A percentile compares a stretch with the other conserved stretches of the same genome.
Conservation (phyloP, 2,113 vertebrate species). For the Amblyopsis rosae region DNA sequence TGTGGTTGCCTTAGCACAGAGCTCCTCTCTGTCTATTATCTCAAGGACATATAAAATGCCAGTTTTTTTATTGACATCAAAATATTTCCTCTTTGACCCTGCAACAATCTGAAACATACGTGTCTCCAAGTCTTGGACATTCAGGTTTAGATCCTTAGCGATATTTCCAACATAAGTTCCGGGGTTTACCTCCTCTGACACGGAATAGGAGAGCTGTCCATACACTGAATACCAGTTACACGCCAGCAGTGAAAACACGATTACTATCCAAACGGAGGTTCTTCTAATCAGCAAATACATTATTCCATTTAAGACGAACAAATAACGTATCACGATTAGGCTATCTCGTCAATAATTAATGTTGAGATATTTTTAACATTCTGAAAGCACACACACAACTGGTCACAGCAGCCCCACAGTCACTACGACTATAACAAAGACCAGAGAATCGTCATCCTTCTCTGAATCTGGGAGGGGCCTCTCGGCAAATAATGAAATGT, state of each 20-base stretch:
- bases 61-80: slow-evolving; percentile 58
- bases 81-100: slow-evolving; percentile 55
- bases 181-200: slow-evolving; percentile 68
- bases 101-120: slow-evolving; percentile 56
- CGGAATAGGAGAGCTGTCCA: slow-evolving; percentile 61
- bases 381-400: no score
- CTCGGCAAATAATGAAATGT: no score
- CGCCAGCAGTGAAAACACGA: slow-evolving; percentile 22
- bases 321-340: no score
- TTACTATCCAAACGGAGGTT: slow-evolving; percentile 14
- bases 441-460: no score
- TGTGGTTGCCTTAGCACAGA: slow-evolving; percentile 47
- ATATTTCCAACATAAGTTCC: slow-evolving; percentile 70
- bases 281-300: no score
- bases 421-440: no score
- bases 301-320: no score
- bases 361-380: no score
- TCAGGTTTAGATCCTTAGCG: slow-evolving; percentile 69
- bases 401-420: no score
- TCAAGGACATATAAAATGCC: slow-evolving; percentile 63
- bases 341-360: no score
- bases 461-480: no score
- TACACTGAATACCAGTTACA: background rate
- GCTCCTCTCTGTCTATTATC: slow-evolving; percentile 69
- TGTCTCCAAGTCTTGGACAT: slow-evolving; percentile 46